A percentile compares a stretch with the other conserved stretches of the same genome.
These are phyloP conservation scores for Drosophila lacteicornis DNA, from an alignment of 1,140 invertebrate species.

Conservation along the genomic window DNA sequence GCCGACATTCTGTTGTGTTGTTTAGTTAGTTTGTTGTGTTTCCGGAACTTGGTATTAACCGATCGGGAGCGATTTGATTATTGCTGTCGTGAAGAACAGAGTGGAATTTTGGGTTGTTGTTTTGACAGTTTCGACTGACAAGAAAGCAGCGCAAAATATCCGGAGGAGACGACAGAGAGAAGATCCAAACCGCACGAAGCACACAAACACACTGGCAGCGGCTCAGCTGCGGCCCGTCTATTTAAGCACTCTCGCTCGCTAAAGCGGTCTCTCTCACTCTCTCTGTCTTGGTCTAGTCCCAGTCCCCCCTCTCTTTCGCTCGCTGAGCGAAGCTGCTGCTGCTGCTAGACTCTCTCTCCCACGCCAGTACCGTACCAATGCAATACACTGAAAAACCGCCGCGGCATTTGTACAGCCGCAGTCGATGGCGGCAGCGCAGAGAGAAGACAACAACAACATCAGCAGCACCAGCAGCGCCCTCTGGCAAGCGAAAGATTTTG, in stretches of 20 bases:
- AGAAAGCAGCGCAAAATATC: constrained; percentile 75
- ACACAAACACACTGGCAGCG: constrained; percentile 78
- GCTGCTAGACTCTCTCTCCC: constrained; percentile 55
- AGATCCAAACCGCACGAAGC: constrained; percentile 81
- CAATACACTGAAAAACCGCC: constrained; percentile 74
- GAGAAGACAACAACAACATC: constrained; percentile 80
- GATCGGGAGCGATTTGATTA: constrained; percentile 21
- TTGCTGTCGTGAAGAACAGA: constrained; percentile 61
- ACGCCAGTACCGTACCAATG: constrained; percentile 37
- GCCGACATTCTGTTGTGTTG: constrained; percentile 76
- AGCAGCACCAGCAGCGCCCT: constrained; percentile 36
- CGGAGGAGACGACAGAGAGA: constrained; percentile 46
- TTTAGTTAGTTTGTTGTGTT: constrained; percentile 44
- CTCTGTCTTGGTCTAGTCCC: not conserved
- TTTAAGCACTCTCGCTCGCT: constrained; percentile 62
- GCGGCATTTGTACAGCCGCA: constrained; percentile 75
- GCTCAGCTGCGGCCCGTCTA: constrained; percentile 64
- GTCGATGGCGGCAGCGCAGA: constrained; percentile 66
- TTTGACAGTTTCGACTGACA: constrained; percentile 52
- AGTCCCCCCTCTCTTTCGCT: not conserved
- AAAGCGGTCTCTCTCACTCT: constrained; percentile 18
- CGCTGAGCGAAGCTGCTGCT: constrained; percentile 26
- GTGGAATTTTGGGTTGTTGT: constrained; percentile 40
- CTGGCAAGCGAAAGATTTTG: constrained; percentile 51
- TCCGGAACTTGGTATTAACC: constrained; percentile 33